Evolutionary conservation across 2,797 vertebrate species (phyloP), one percentile per base, ranked within the genome.

Genomic region (Numenius phaeopus): DNA sequence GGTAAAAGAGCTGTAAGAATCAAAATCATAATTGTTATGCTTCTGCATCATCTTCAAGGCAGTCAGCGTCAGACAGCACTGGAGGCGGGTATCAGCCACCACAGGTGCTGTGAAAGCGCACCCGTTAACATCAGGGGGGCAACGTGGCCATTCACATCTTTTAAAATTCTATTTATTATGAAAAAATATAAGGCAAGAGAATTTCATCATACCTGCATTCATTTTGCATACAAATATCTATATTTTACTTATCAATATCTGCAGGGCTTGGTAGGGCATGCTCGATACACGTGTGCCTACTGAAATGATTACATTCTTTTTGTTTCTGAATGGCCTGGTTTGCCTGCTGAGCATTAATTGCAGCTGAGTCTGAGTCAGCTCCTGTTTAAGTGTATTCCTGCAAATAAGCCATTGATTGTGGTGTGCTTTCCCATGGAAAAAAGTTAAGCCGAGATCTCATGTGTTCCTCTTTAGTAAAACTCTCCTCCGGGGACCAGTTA

Each of bases 301-400:
- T 44, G 67, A 85, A 92, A 64, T 15, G 9, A 85, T 71, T 69
- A 17, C 46, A 30, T 75, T 76, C 3, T 62, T 94, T 75, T 61
- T 87, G 47, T 55, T 92, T 87, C 83, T 67, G 59, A 77, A 89
- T 49, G 70, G 49, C 64, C 86, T 85, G 55, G 20, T 79, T 84
- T 92, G 50, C 87, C 49, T 86, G 65, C 61, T 88, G 84, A 95
- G 79, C 71, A 47, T 47, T 92, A 92, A 78, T 49, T 77, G 64
- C 83, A 94, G 62, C 59, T 92, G 71, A 78, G 59, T 67, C 50
- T 93, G 71, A 90, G 71, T 89, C 94, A 96, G 81, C 78, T 83
- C 66, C 83, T 64, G n/a, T 49, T 89, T 67, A 80, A 92, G 15
- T 44, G 37, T 85, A 39, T 83, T 57, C 52, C 57, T 89, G 67